Percentiles rank a stretch among this genome's conserved stretches.
These are phyloP conservation scores for Tympanuchus pallidicinctus DNA, from an alignment of 2,113 vertebrate genomes.

Conservation along the genomic window DNA sequence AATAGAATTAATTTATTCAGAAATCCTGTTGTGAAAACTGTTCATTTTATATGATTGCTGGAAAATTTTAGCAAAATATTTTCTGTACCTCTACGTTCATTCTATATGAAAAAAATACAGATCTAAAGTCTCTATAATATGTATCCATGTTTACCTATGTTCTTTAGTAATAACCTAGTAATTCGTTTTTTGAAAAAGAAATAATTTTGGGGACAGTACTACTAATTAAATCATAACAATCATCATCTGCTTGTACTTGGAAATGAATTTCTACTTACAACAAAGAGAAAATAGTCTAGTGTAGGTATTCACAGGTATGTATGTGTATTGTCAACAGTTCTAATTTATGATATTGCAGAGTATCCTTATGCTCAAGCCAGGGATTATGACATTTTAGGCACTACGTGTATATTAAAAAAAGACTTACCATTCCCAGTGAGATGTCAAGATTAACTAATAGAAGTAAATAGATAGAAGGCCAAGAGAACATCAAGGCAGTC, in stretches of 20 bases:
- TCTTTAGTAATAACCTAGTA: background rate
- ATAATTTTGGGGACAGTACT: background rate
- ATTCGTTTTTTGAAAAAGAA: slow-evolving; percentile 37
- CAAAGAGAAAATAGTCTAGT: background rate
- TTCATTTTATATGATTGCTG: background rate
- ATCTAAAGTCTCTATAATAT: background rate
- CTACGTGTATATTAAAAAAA: background rate
- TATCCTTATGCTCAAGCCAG: background rate
- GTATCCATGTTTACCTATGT: slow-evolving; percentile 24
- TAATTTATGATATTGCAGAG: background rate
- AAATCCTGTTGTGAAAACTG: background rate
- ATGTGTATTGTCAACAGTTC: background rate
- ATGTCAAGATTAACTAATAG: background rate
- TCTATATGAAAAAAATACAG: background rate
- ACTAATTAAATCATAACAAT: slow-evolving; percentile 48
- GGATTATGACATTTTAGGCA: background rate
- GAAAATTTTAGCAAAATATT: background rate
- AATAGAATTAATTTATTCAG: background rate
- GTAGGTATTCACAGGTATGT: background rate
- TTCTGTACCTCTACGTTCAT: background rate
- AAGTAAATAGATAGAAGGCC: background rate
- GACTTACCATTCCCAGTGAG: background rate
- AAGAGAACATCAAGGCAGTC: background rate
- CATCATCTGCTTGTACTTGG: background rate
- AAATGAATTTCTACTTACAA: background rate